These are phyloP conservation scores for Anodontia alba DNA, from an alignment of 2,888 invertebrate genomes.

Conservation along the genomic window DNA sequence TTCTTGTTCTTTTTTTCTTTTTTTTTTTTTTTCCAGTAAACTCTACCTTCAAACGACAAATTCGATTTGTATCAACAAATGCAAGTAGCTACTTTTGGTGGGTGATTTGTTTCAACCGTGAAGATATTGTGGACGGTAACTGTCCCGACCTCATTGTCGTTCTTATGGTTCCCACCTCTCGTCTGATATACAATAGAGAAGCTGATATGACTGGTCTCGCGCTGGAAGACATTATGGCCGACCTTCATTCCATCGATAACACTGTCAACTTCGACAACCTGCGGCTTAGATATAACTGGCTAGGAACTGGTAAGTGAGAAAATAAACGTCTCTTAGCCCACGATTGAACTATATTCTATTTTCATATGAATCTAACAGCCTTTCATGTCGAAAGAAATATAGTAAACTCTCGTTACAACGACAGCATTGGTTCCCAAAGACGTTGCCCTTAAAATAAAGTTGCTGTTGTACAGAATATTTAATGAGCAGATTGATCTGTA, in stretches of 20 bases:
- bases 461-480: too few relatives aligned
- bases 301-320: neutral
- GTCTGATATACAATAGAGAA: neutral
- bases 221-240: neutral
- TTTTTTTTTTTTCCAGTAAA: neutral
- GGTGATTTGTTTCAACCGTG: neutral
- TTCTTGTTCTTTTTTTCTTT: too few relatives aligned
- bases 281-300: neutral
- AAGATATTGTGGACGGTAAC: neutral
- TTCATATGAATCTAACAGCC: too few relatives aligned
- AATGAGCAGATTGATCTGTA: too few relatives aligned
- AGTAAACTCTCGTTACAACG: too few relatives aligned
- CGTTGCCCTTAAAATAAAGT: too few relatives aligned
- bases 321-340: too few relatives aligned
- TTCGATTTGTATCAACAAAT: neutral
- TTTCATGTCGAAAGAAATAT: too few relatives aligned
- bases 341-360: too few relatives aligned
- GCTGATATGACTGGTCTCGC: neutral
- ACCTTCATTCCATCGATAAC: neutral
- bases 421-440: too few relatives aligned
- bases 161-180: neutral
- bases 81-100: neutral
- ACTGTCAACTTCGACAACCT: neutral
- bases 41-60: neutral
- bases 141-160: neutral